phyloP scores from a whole-genome alignment of 2,888 invertebrate species.

The Amphipyra berbera region DNA sequence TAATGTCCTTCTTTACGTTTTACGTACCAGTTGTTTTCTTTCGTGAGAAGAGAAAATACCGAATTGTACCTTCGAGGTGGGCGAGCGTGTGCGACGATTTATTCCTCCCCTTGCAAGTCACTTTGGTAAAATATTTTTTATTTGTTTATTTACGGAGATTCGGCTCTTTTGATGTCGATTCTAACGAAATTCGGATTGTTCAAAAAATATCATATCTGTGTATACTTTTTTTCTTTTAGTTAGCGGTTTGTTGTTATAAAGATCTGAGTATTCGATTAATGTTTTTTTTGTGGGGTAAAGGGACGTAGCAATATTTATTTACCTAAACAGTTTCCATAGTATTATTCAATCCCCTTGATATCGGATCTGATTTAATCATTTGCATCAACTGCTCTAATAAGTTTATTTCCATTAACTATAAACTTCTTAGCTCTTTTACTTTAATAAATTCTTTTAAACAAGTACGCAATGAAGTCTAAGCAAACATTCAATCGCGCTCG shows the following conservation, averaged over 20 bases:
- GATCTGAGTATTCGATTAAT: conserved; percentile 26
- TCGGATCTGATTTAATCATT: conserved; percentile 1
- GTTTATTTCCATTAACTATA: not conserved
- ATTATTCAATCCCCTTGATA: not conserved
- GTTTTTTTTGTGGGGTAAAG: conserved; percentile 12
- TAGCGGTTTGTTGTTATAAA: conserved; percentile 64
- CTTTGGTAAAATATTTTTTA: conserved; percentile 84
- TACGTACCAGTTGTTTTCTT: conserved; percentile 88
- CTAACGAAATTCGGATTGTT: conserved; percentile 78
- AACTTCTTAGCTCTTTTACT: not conserved
- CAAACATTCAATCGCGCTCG: conserved; percentile 3
- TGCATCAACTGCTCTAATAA: no score
- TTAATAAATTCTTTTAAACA: not conserved
- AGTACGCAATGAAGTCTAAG: conserved; percentile 9
- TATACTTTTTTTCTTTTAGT: conserved; percentile 65
- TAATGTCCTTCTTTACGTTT: conserved; percentile 87
- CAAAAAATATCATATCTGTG: conserved; percentile 73
- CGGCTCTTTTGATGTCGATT: conserved; percentile 85
- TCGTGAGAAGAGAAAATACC: conserved; percentile 80
- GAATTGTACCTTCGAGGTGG: conserved; percentile 82
- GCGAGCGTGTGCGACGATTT: conserved; percentile 82
- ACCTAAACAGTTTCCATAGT: not conserved
- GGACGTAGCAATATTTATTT: conserved; percentile 13
- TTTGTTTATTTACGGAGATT: conserved; percentile 87
- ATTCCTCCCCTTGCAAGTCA: conserved; percentile 82